Base-by-base conservation (phyloP, 2,888 invertebrate species). In the Eurois occulta region DNA sequence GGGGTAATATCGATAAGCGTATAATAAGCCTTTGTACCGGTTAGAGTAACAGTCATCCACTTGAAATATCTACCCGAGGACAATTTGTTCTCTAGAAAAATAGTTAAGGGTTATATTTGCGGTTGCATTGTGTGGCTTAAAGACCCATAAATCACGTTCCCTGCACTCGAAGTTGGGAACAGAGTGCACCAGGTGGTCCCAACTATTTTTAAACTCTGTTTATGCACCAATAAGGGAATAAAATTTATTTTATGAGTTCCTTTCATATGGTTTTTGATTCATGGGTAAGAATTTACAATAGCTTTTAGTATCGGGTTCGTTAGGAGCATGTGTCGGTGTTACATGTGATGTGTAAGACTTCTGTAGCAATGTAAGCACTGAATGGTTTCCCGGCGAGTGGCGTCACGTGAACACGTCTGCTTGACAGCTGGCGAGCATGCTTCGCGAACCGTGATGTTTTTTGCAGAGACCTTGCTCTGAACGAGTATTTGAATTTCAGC, bases 61-160 rank as follows among this genome's bases (percentile, higher is more conserved):
- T 94, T 92, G 90, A 92, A 93, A 91, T 91, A 89, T 89, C 84
- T 85, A 78, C 87, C 86, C 77, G 82, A 87, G 91, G 88, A 93
- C 91, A 93, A 94, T 93, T 94, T 93, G 93, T 92, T 91, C 91
- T 87, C 90, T 93, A 93, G 92, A 92, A 93, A 93, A 93, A 93
- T 92, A 94, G 93, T 95, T 91, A 95, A 96, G 95, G 94, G 96
- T 95, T 96, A 94, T 94, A 92, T 94, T 95, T 95, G 96, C 96
- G 95, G 95, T 94, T 86, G 93, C 92, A 95, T 95, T 95, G 95
- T 95, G 92, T 94, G 82, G 87, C 89, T 91, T 91, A 89, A 91
- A 92, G 91, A 88, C 90, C 90, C 92, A 95, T 96, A 96, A 96
- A 96, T 96, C 94, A 95, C 89, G 91, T 91, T 91, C 92, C 91